Conservation (phyloP, 2,888 invertebrate genomes). For the Ferdinandea cuprea region DNA sequence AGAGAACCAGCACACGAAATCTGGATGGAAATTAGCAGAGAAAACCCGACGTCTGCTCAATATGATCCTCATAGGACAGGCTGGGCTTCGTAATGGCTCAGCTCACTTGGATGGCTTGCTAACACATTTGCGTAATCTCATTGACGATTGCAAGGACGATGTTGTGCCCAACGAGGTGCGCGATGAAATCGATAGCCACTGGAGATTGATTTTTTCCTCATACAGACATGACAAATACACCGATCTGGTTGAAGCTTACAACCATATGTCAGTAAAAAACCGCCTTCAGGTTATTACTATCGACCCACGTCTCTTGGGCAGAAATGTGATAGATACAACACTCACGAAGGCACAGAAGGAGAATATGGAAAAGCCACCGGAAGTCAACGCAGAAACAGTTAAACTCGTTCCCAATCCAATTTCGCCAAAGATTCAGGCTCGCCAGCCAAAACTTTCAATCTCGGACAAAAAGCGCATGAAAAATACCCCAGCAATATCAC, state of each 20-base stretch:
- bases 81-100: constrained; percentile 84
- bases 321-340: constrained; percentile 69
- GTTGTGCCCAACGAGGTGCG: constrained; percentile 83
- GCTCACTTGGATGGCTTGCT: constrained; percentile 83
- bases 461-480: constrained; percentile 46
- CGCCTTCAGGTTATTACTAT: constrained; percentile 78
- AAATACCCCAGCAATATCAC: constrained; percentile 32
- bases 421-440: constrained; percentile 10
- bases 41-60: constrained; percentile 84
- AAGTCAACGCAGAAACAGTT: neutral
- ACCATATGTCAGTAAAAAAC: constrained; percentile 77
- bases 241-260: constrained; percentile 78
- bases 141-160: constrained; percentile 76
- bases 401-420: constrained; percentile 60
- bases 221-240: constrained; percentile 80
- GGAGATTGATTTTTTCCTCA: constrained; percentile 84
- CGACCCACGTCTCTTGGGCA: constrained; percentile 78
- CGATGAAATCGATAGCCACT: constrained; percentile 84
- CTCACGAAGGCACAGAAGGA: constrained; percentile 75
- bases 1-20: constrained; percentile 83
- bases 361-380: constrained; percentile 66
- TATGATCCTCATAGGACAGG: constrained; percentile 86
- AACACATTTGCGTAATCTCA: constrained; percentile 78
- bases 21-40: constrained; percentile 83
- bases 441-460: constrained; percentile 21